These are phyloP conservation scores for Battus philenor DNA, from an alignment of 1,140 invertebrate genomes.

Conservation along the genomic window DNA sequence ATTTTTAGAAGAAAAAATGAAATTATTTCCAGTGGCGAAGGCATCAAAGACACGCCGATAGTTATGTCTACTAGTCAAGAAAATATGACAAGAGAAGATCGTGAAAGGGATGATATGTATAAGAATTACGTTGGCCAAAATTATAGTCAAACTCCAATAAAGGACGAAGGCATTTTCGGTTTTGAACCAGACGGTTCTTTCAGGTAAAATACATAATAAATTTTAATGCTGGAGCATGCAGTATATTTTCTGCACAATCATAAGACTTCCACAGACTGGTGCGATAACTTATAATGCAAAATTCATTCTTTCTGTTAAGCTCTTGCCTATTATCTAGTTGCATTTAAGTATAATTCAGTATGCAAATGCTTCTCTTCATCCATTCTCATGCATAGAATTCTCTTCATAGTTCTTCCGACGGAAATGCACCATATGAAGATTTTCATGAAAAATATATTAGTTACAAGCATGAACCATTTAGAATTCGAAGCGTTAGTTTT, in stretches of 20 bases:
- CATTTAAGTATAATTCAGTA: constrained; percentile 18
- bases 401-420: constrained; percentile 74
- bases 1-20: constrained; percentile 63
- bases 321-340: neutral
- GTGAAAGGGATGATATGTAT: constrained; percentile 56
- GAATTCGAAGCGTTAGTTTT: constrained; percentile 83
- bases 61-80: constrained; percentile 78
- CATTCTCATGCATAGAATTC: constrained; percentile 58
- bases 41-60: constrained; percentile 68
- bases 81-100: constrained; percentile 71
- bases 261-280: constrained; percentile 2
- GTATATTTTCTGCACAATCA: constrained; percentile 9
- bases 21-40: constrained; percentile 53
- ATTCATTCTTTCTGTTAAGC: constrained; percentile 15
- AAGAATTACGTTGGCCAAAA: constrained; percentile 64
- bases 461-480: constrained; percentile 80
- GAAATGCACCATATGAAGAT: constrained; percentile 79
- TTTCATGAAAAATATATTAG: constrained; percentile 88
- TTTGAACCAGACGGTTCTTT: constrained; percentile 71
- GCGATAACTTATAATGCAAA: constrained; percentile 3
- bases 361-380: constrained; percentile 45
- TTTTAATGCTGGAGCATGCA: constrained; percentile 7
- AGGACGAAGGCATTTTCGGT: constrained; percentile 77
- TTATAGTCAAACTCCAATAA: constrained; percentile 77
- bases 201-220: constrained; percentile 40